Percentiles rank a stretch among this genome's conserved stretches.
Conservation (phyloP, 2,888 invertebrate genomes). For the Portevinia maculata region DNA sequence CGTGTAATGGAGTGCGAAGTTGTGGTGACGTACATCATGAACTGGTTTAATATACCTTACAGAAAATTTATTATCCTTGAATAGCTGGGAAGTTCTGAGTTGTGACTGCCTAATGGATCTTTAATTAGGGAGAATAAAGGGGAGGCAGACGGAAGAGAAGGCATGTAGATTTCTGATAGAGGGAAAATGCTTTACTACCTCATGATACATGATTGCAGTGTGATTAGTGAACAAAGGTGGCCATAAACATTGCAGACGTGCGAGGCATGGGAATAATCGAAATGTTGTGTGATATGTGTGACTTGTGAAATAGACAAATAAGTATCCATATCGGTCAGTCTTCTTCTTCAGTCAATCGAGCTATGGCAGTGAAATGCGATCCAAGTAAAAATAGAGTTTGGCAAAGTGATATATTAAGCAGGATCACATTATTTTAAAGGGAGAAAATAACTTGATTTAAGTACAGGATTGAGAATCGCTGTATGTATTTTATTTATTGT, state of each 20-base stretch:
- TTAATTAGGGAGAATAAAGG: conserved; percentile 60
- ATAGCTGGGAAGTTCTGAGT: conserved; percentile 42
- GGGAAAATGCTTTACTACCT: conserved; percentile 23
- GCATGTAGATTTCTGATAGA: conserved; percentile 37
- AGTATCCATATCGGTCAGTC: no score
- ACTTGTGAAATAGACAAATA: neutral
- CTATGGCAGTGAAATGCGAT: no score
- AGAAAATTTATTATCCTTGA: conserved; percentile 65
- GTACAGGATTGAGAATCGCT: no score
- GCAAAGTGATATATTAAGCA: no score
- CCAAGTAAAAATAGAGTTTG: no score
- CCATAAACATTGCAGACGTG: neutral
- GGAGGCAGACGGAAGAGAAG: neutral
- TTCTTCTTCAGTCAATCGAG: no score
- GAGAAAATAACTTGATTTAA: no score
- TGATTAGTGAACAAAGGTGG: conserved; percentile 24
- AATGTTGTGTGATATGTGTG: neutral
- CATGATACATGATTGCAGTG: conserved; percentile 48
- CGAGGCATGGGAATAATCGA: neutral
- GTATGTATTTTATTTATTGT: no score
- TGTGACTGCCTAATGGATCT: conserved; percentile 71
- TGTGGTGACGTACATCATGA: conserved; percentile 69
- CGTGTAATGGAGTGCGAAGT: conserved; percentile 55
- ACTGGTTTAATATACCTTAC: conserved; percentile 70
- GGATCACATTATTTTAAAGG: no score